phyloP scores from a whole-genome alignment of 2,113 vertebrate species.

The Dascyllus trimaculatus region DNA sequence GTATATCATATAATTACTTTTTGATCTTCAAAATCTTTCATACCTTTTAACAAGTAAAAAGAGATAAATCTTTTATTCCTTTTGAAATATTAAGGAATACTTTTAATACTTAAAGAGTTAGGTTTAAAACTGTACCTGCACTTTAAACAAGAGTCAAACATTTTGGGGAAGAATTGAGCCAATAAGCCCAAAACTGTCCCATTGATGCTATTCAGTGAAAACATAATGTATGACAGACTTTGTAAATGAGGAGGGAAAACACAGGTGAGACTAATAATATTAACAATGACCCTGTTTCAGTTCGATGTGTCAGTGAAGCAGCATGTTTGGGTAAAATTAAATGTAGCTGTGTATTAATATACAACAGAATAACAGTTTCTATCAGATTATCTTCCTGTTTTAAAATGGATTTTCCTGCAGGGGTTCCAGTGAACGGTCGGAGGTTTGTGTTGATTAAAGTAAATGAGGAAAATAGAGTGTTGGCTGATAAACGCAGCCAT shows the following conservation, averaged over 20 bases:
- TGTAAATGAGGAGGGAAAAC: too few species aligned
- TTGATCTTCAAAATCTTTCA: too few species aligned
- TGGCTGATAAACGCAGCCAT: constrained; percentile 9
- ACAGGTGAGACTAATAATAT: too few species aligned
- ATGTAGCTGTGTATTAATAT: neutral
- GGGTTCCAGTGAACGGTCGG: neutral
- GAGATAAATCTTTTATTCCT: neutral
- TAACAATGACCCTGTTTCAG: too few species aligned
- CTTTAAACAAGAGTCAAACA: neutral
- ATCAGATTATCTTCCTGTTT: neutral
- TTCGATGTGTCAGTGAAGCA: neutral
- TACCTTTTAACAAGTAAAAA: neutral
- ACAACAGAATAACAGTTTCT: neutral
- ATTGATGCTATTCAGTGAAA: neutral
- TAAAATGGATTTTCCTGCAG: neutral
- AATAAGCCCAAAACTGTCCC: neutral
- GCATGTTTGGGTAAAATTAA: neutral
- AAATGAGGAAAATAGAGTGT: constrained; percentile 3
- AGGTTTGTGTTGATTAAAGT: constrained; percentile 8
- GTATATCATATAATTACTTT: too few species aligned
- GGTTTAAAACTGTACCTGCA: neutral
- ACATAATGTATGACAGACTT: too few species aligned
- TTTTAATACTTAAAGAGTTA: too few species aligned
- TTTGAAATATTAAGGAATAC: neutral
- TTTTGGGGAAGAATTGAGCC: neutral